Base-by-base conservation (phyloP, 2,113 vertebrate genomes). In the Brachyhypopomus gauderio region DNA sequence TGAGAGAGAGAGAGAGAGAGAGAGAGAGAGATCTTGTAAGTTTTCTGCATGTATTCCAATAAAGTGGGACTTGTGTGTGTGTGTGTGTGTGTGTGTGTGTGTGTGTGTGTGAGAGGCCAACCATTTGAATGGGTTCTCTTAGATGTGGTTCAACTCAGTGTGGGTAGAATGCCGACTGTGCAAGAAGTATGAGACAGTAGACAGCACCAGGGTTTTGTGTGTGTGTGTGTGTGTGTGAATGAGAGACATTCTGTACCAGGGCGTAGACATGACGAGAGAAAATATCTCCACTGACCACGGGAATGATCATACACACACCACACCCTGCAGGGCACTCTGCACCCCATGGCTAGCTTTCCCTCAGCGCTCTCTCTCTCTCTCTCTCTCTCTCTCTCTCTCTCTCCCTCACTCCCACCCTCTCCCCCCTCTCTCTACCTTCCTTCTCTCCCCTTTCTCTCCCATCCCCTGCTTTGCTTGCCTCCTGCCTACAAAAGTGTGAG, bases 201-300 rank as follows among this genome's bases (percentile, higher is more conserved):
- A 69, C 82, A 75, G 73, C 59, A 78, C 82, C 75, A 73, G 66
- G 78, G 75, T 78, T 75, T 74, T 48, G 80, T 88, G 79, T 80
- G 76, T 84, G 72, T 86, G 82, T 77, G 84, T 75, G 84, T 85
- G 87, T 88, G 41, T 84, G 75, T 74, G 67, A 81, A 76, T 75
- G 56, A 74, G 75, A 80, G 79, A 87, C 75, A 84, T 86, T 87
- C 83, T 85, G 81, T 88, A 78, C 75, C 84, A 88, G 87, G 85
- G 88, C 86, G 90, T 93, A 86, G 90, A 90, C 92, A 88, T 88
- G 86, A 75, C 87, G 89, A 91, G 88, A 88, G 87, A 93, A 93
- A 93, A 86, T 92, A 86, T 88, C 85, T 81, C 85, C 60, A 83
- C 81, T 78, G 80, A 92, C 91, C 90, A 75, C 88, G 41, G 74